Conservation (phyloP, 1,140 invertebrate species). For the Paraescarpia echinospica region DNA sequence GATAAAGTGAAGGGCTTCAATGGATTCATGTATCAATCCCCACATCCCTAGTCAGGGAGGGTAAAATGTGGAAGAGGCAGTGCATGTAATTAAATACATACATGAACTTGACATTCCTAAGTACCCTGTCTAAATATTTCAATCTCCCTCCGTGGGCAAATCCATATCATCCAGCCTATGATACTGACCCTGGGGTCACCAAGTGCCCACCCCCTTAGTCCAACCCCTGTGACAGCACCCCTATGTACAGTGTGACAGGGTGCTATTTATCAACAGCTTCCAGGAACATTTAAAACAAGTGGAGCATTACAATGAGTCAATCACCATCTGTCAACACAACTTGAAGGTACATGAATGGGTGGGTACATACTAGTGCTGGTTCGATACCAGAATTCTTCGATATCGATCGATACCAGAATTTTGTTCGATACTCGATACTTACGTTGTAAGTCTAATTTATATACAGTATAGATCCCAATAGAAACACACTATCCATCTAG, state of each 20-base stretch:
- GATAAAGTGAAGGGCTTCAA: neutral
- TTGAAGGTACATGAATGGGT: neutral
- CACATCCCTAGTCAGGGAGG: neutral
- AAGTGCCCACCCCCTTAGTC: neutral
- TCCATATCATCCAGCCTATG: neutral
- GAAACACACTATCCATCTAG: too few relatives aligned
- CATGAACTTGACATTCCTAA: neutral
- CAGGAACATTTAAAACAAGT: neutral
- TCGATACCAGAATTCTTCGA: too few relatives aligned
- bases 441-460: too few relatives aligned
- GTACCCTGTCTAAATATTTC: neutral
- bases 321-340: neutral
- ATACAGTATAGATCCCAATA: too few relatives aligned
- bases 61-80: neutral
- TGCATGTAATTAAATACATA: neutral
- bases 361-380: too few relatives aligned
- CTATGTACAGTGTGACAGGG: neutral
- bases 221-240: neutral
- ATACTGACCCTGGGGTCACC: neutral
- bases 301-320: neutral
- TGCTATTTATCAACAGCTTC: neutral
- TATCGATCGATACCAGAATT: too few relatives aligned
- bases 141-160: too few relatives aligned
- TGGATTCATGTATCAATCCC: neutral
- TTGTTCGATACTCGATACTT: too few relatives aligned